These are phyloP conservation scores for Cliona cf. orientalis DNA, from an alignment of 37 sponge, comb jelly and placozoan species.

Conservation along the genomic window DNA sequence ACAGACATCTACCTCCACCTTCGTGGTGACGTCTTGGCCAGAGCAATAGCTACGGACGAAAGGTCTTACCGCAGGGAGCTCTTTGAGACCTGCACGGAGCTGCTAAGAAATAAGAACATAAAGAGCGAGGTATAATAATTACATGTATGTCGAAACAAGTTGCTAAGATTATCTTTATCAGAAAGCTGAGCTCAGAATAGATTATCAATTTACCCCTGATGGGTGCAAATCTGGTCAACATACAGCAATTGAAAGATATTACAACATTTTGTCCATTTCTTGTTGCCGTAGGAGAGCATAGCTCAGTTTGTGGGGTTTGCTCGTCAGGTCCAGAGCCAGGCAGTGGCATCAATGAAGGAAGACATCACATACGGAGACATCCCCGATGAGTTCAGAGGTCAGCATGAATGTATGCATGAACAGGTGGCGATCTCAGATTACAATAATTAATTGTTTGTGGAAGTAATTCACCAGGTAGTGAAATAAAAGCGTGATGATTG, in stretches of 20 bases:
- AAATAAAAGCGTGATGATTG: no score
- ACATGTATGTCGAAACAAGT: no score
- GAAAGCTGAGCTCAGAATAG: no score
- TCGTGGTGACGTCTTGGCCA: conserved; percentile 67
- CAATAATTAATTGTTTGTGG: no score
- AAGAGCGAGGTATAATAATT: conserved; percentile 40
- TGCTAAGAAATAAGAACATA: conserved; percentile 62
- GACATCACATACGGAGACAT: conserved; percentile 73
- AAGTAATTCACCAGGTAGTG: no score
- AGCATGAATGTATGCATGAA: no score
- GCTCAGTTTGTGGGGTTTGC: conserved; percentile 64
- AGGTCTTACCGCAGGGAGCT: conserved; percentile 90
- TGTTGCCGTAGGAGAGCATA: conserved; percentile 57
- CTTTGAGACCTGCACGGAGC: conserved; percentile 65
- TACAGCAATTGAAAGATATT: no score
- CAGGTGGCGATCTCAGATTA: no score
- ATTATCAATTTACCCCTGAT: no score
- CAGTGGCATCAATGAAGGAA: conserved; percentile 60
- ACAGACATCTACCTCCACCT: conserved; percentile 95
- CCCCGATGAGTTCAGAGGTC: conserved; percentile 92
- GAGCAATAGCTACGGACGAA: conserved; percentile 90
- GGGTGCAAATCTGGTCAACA: no score
- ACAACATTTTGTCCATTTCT: no score
- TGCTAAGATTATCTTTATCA: no score
- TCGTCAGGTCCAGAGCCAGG: conserved; percentile 33